phyloP scores from a whole-genome alignment of 2,888 invertebrate genomes.

The Empis stercorea region DNA sequence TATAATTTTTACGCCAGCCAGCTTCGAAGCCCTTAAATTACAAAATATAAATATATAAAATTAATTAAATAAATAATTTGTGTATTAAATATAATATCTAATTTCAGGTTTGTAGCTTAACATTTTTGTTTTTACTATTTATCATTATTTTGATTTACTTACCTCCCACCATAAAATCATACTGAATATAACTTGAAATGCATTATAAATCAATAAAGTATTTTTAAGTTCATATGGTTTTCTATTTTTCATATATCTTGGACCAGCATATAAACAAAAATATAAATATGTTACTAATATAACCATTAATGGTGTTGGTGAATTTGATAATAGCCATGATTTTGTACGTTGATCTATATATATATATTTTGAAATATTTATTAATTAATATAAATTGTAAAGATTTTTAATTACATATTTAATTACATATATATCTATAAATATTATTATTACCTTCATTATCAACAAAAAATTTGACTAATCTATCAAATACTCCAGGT shows the following conservation, averaged over 20 bases:
- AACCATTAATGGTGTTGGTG: constrained; percentile 54
- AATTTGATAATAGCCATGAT: constrained; percentile 61
- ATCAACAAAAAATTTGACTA: constrained; percentile 35
- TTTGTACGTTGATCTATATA: constrained; percentile 50
- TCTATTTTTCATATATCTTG: constrained; percentile 74
- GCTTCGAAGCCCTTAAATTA: constrained; percentile 38
- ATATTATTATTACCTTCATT: constrained; percentile 31
- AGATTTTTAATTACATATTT: too few relatives aligned
- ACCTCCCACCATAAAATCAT: constrained; percentile 64
- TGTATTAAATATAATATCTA: not conserved
- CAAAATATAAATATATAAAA: not conserved
- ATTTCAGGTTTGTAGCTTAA: not conserved
- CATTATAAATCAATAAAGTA: constrained; percentile 72
- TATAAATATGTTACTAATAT: constrained; percentile 58
- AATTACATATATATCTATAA: constrained; percentile 20
- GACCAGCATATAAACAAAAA: constrained; percentile 68
- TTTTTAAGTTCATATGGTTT: constrained; percentile 72
- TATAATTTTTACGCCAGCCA: constrained; percentile 50
- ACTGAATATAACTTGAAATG: constrained; percentile 74
- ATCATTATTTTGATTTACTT: constrained; percentile 14
- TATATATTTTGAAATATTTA: constrained; percentile 18
- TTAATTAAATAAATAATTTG: not conserved
- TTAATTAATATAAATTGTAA: too few relatives aligned
- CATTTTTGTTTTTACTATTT: not conserved
- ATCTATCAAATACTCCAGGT: constrained; percentile 21